phyloP scores from a whole-genome alignment of 1,140 invertebrate species.

The Neuroterus valhalla region DNA sequence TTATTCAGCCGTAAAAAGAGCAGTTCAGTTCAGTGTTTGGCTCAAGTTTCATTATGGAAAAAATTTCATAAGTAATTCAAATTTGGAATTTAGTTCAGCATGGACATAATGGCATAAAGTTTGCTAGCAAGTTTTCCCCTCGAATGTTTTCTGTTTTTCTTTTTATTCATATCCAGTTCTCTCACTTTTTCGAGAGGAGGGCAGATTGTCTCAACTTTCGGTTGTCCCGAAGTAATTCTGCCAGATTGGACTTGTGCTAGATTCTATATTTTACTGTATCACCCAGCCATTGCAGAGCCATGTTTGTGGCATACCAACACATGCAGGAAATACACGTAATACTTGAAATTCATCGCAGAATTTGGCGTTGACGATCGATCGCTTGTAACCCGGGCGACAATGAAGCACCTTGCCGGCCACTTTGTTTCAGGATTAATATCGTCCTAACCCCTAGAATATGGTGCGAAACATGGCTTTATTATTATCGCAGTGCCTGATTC shows the following conservation, averaged over 20 bases:
- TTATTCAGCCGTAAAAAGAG: too few species aligned
- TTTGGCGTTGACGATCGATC: slow-evolving; percentile 11
- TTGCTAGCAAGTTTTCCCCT: too few species aligned
- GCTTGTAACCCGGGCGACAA: neutral
- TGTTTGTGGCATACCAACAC: neutral
- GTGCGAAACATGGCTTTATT: slow-evolving; percentile 22
- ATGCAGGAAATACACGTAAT: neutral
- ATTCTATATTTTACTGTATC: slow-evolving; percentile 14
- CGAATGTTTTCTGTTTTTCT: too few species aligned
- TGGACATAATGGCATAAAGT: too few species aligned
- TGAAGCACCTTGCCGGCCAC: slow-evolving; percentile 3
- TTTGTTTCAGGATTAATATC: slow-evolving; percentile 3
- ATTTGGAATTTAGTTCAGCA: too few species aligned
- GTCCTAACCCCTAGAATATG: neutral
- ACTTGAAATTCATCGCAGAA: slow-evolving; percentile 29
- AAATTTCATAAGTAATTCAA: too few species aligned
- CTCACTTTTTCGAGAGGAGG: neutral
- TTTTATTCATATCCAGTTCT: too few species aligned
- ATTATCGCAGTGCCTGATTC: neutral
- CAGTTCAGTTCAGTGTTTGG: too few species aligned
- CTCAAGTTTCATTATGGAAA: too few species aligned
- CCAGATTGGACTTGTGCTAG: neutral
- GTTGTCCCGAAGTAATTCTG: neutral
- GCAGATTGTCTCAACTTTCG: neutral
- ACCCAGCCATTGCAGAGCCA: neutral